Base-by-base conservation (phyloP, 2,113 vertebrate species). In the Heterocephalus glaber region DNA sequence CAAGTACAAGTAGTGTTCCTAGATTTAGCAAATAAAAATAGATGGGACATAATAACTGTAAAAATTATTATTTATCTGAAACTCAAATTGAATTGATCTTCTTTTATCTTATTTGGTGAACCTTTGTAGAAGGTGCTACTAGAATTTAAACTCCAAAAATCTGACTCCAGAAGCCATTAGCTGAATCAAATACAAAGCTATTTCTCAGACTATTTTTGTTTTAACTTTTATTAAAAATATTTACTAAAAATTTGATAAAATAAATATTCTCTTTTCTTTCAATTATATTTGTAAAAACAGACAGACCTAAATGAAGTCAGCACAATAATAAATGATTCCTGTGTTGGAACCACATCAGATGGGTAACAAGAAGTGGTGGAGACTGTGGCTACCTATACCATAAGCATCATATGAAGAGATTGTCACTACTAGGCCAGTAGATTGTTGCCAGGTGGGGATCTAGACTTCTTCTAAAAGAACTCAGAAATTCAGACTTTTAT, bases 1-100 rank as follows among this genome's bases (percentile, higher is more conserved):
- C n/a, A 58, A 79, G 20, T n/a, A 24, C 4, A 81, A 74, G 41
- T 70, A 83, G 22, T 9, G 54, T 44, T 92, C 49, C 24, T 35
- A 85, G 47, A 95, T 35, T 74, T 61, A 83, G 24, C 35, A 66
- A 89, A 84, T 60, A 72, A 74, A 86, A 86, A 74, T 17, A 95
- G 16, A 41, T 26, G 54, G n/a, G 65, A 26, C 38, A 49, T 74
- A n/a, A 58, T 92, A 82, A 41, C 7, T 77, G 24, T 81, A 90
- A 70, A 92, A 92, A 66, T 83, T 79, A 87, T 68, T 28, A 3
- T 82, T 74, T 94, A 60, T 41, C 14, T 86, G 63, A 83, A 58
- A 87, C 86, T 65, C 17, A 38, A 74, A 35, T 94, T 93, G 68
- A 81, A 86, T 13, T 81, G 10, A 3, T 19, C 85, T 94, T 92